phyloP scores from a whole-genome alignment of 2,888 invertebrate species.

The Watsonalla cultraria region DNA sequence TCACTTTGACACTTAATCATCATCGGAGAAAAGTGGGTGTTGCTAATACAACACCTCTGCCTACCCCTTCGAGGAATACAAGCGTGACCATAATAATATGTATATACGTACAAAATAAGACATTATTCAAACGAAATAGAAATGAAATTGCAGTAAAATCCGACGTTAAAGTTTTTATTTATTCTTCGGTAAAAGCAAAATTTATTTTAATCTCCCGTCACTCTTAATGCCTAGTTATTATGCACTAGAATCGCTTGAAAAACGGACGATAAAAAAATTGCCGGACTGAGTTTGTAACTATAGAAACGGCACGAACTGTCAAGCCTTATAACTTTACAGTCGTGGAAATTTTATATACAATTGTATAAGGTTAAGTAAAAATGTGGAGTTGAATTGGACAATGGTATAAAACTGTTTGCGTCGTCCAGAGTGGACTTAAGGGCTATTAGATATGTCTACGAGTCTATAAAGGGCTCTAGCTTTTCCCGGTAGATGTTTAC shows the following conservation, averaged over 20 bases:
- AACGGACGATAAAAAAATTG: slow-evolving; percentile 24
- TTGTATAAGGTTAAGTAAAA: slow-evolving; percentile 38
- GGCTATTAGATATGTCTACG: slow-evolving; percentile 72
- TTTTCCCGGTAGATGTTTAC: neutral
- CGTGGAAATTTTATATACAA: slow-evolving; percentile 7
- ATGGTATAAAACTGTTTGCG: slow-evolving; percentile 70
- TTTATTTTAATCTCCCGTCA: neutral
- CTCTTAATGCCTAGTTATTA: slow-evolving; percentile 8
- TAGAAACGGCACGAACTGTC: slow-evolving; percentile 62
- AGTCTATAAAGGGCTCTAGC: slow-evolving; percentile 34
- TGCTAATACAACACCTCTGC: no score
- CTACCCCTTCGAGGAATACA: no score
- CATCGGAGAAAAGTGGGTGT: no score
- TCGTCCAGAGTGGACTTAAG: slow-evolving; percentile 64
- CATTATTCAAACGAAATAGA: slow-evolving; percentile 32
- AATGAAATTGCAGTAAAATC: slow-evolving; percentile 39
- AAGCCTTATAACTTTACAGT: slow-evolving; percentile 19
- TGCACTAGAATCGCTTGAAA: slow-evolving; percentile 1
- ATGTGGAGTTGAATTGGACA: slow-evolving; percentile 63
- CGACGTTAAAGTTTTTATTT: slow-evolving; percentile 1
- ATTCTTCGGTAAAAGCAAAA: neutral
- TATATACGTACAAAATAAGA: no score
- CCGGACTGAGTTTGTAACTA: slow-evolving; percentile 48
- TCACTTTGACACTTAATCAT: no score
- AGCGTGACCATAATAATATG: no score